Conservation (phyloP, 2,888 invertebrate genomes). For the Aphrophora alni region DNA sequence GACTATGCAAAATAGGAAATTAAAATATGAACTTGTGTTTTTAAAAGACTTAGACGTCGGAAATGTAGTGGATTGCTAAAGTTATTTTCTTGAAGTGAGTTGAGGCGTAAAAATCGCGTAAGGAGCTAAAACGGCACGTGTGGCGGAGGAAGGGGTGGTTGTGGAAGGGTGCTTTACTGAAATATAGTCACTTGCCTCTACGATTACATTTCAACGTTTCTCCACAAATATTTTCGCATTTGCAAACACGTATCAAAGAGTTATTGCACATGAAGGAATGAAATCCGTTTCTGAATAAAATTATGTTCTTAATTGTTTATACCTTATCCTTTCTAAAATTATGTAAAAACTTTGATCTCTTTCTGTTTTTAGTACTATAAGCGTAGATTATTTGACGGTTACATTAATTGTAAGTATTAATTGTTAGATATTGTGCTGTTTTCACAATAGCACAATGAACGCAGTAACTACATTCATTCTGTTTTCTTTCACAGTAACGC, state of each 20-base stretch:
- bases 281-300: not conserved
- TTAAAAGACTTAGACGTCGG: not conserved
- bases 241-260: not conserved
- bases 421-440: no score
- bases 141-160: not conserved
- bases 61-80: not conserved
- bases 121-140: slow-evolving; percentile 6
- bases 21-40: not conserved
- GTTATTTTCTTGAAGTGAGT: not conserved
- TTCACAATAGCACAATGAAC: no score
- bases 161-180: not conserved
- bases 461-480: no score
- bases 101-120: not conserved
- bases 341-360: no score
- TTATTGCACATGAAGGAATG: not conserved
- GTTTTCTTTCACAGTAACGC: no score
- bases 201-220: not conserved
- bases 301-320: not conserved
- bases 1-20: not conserved
- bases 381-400: no score
- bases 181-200: not conserved
- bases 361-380: no score
- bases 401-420: no score
- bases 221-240: not conserved
- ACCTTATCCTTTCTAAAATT: not conserved